Base-by-base conservation (phyloP, 1,140 invertebrate species). In the Drosophila aff. region DNA sequence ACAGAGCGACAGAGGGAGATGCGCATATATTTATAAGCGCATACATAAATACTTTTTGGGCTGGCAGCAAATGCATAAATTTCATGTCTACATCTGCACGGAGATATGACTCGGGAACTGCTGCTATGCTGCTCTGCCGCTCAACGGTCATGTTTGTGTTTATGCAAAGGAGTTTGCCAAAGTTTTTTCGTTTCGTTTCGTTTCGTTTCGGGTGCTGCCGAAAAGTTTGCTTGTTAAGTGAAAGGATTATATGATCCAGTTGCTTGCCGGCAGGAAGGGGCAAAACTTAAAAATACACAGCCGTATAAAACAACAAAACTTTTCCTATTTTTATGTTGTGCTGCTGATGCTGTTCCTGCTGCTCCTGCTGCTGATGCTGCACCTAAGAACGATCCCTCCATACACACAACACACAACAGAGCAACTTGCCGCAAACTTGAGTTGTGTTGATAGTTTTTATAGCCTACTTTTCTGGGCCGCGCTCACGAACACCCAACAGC, bases 171-270 rank as follows among this genome's bases (percentile, higher is more conserved):
- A 81, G 84, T 87, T 76, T 81, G 74, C 65, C 59, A 81, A 81
- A 75, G 46, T 73, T 73, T 73, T 73, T 68, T 67, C 65, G 16
- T 73, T 58, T 68, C 50, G 26, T 68, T 71, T 28, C 21, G 28
- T 28, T 28, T 60, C 28, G 52, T 89, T 87, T 90, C 77, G 85
- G 74, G 67, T 84, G 74, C 77, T 89, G 80, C 77, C 84, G 82
- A 87, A 76, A 86, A 85, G 85, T 90, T 90, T 90, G 85, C 85
- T 90, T 90, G 85, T 90, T 90, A 90, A 90, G 85, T 90, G 85
- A 90, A 90, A 90, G 85, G 85, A 90, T 90, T 90, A 90, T 90
- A 90, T 90, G 84, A 90, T 89, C 85, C 85, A 81, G 74, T 43
- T 47, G 43, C 36, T 38, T 21, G 28, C 9, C 18, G 67, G 68